Evolutionary conservation across 2,888 invertebrate species (phyloP).

Genomic region (Galeopsomyia nigrocyanea): DNA sequence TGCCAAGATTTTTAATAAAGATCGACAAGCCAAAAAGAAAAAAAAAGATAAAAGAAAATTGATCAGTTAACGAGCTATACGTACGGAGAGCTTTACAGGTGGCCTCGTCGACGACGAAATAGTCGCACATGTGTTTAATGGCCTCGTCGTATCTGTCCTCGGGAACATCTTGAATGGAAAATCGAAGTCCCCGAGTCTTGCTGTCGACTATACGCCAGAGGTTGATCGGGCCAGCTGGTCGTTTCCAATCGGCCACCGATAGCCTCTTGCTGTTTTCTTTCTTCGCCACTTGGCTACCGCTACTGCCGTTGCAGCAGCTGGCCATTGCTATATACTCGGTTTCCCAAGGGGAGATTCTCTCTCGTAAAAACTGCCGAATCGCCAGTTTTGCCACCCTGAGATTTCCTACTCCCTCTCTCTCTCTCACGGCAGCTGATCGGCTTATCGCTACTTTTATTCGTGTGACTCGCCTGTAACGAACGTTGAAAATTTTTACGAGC

Average conservation of each 20-base stretch:
- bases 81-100: slow-evolving; percentile 52
- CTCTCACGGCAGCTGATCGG: no score
- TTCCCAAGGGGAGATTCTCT: no score
- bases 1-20: no score
- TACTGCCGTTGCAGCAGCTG: no score
- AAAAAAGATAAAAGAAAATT: neutral
- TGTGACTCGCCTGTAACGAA: no score
- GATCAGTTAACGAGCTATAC: slow-evolving; percentile 37
- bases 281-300: neutral
- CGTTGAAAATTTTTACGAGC: no score
- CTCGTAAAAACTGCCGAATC: no score
- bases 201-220: slow-evolving; percentile 44
- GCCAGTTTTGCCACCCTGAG: no score
- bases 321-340: no score
- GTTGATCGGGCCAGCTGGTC: slow-evolving; percentile 43
- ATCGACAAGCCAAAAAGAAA: neutral
- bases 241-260: slow-evolving; percentile 30
- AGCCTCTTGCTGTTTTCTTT: neutral
- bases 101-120: slow-evolving; percentile 56
- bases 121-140: slow-evolving; percentile 53
- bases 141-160: slow-evolving; percentile 57
- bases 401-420: no score
- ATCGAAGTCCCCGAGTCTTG: neutral
- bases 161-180: slow-evolving; percentile 59
- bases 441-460: no score